Conservation (phyloP, 2,888 invertebrate genomes). For the Trichogramma evanescens region DNA sequence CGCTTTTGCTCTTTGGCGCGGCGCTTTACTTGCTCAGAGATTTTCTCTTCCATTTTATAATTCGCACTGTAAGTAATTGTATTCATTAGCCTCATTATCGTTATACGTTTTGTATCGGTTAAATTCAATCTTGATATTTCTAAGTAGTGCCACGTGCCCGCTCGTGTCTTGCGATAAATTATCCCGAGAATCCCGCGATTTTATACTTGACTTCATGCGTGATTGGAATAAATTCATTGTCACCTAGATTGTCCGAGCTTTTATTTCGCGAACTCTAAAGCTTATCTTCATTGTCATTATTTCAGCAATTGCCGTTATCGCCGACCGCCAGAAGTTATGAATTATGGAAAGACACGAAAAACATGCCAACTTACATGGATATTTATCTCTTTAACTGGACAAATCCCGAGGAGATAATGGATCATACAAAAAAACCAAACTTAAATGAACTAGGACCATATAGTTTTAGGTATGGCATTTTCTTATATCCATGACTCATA, state of each 20-base stretch:
- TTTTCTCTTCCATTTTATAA: slow-evolving; percentile 30
- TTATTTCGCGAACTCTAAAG: background rate
- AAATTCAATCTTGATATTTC: too few relatives aligned
- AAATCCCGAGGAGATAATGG: slow-evolving; percentile 56
- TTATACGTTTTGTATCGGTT: too few relatives aligned
- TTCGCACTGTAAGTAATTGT: slow-evolving; percentile 31
- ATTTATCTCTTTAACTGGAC: slow-evolving; percentile 77
- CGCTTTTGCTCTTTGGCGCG: slow-evolving; percentile 31
- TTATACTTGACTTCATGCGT: too few relatives aligned
- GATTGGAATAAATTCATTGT: background rate
- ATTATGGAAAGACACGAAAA: slow-evolving; percentile 63
- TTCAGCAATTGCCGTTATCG: slow-evolving; percentile 58
- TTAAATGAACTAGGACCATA: slow-evolving; percentile 48
- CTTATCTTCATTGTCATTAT: background rate
- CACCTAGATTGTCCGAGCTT: background rate
- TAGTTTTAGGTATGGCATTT: slow-evolving; percentile 41
- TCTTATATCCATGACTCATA: too few relatives aligned
- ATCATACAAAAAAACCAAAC: slow-evolving; percentile 55
- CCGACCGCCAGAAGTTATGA: slow-evolving; percentile 58
- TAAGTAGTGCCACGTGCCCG: too few relatives aligned
- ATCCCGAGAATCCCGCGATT: too few relatives aligned
- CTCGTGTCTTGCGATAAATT: too few relatives aligned
- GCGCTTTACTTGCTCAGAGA: slow-evolving; percentile 32
- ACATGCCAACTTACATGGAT: slow-evolving; percentile 58
- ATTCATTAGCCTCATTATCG: background rate